Base-by-base conservation (phyloP, 2,888 invertebrate species). In the Hartigia nigra region DNA sequence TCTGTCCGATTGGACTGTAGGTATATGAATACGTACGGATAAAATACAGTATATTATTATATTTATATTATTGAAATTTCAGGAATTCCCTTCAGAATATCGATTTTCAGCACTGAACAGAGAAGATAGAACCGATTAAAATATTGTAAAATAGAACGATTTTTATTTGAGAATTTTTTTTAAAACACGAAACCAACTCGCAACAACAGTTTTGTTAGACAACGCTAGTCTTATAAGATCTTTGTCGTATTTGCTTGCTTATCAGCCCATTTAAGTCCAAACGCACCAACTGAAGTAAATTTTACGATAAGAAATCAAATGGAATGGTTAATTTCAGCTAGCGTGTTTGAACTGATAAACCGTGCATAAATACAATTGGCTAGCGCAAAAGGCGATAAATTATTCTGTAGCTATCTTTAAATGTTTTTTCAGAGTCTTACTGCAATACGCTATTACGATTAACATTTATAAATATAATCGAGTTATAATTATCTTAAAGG, bases 11-110 rank as follows among this genome's bases (percentile, higher is more conserved):
- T 55, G 23, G 5, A 55, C 9, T 55, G 23, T 55, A 55, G 1
- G 35, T 35, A 35, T 35, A 35, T 9, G 35, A 35, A 23, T 55
- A 55, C 39, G 39, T 55, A 39, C 4, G 12, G 14, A 39, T 39
- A 39, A 39, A 14, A 39, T 14, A 4, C 4, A 4, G 3, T 14
- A 39, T 39, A 39, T 39, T 39, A 39, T 39, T 39, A 12, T 4
- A 39, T 39, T 39, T 12, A 14, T 39, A 55, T 23, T 2, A 72
- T 72, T 14, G 31, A 31, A 70, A 55, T 78, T 76, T 31, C 39
- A 78, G 78, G 76, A 79, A 69, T 72, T 76, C 78, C 55, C 78
- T 79, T 72, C 72, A 79, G n/a, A 76, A 79, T 69, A 79, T 79
- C 37, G 72, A 79, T 36, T 79, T 76, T 76, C 78, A 55, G 34